Evolutionary conservation across 2,797 vertebrate species (phyloP).

Genomic region (Anas bernieri): DNA sequence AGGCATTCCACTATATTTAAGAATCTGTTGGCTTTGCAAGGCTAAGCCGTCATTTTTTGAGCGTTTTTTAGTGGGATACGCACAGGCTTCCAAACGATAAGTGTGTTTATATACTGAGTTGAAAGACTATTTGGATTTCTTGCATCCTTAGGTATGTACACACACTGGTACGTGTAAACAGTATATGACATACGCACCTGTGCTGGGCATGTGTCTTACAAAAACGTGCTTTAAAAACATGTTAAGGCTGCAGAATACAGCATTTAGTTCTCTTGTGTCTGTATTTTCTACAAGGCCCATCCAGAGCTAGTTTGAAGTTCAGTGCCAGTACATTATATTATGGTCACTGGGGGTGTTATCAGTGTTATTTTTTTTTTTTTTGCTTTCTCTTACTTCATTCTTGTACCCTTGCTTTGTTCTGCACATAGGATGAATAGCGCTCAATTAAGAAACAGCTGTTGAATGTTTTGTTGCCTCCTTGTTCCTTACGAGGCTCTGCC

Average conservation of each 20-base stretch:
- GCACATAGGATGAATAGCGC: not conserved
- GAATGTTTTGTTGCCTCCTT: constrained; percentile 14
- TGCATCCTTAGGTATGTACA: constrained; percentile 16
- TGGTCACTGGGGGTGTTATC: not conserved
- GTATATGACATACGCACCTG: not conserved
- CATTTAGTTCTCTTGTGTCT: not conserved
- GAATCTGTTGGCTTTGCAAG: constrained; percentile 52
- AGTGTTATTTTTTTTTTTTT: not conserved
- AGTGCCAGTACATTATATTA: not conserved
- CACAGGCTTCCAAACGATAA: constrained; percentile 17
- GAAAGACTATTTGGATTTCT: constrained; percentile 44
- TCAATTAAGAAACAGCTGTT: constrained; percentile 18
- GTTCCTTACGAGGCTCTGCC: constrained; percentile 1
- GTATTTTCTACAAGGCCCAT: not conserved
- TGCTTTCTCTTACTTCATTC: not conserved
- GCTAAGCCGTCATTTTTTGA: constrained; percentile 40
- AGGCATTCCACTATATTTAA: constrained; percentile 37
- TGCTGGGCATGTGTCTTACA: not conserved
- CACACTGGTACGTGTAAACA: not conserved
- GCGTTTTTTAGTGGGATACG: constrained; percentile 18
- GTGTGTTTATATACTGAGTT: not conserved
- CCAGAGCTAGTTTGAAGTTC: not conserved
- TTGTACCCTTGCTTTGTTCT: not conserved
- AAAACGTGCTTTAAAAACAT: not conserved
- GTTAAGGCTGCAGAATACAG: not conserved